Conservation (phyloP, 2,797 vertebrate genomes). For the Pachyuromys duprasi region DNA sequence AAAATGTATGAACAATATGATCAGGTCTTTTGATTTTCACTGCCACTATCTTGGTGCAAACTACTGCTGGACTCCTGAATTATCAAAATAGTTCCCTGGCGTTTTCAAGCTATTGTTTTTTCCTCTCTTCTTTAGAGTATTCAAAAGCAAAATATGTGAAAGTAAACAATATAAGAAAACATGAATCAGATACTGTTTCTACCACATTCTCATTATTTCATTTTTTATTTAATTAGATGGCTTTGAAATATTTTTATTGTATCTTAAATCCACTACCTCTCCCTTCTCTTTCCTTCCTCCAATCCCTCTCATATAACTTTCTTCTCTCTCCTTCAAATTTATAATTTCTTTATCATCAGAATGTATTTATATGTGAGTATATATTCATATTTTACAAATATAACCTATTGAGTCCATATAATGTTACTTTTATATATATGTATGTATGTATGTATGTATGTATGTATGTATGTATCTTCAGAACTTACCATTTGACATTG, state of each 20-base stretch:
- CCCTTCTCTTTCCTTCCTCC: neutral
- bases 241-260: neutral
- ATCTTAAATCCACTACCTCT: neutral
- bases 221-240: neutral
- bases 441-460: too few relatives aligned
- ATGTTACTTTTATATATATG: neutral
- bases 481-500: neutral
- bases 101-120: neutral
- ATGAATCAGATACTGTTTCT: neutral
- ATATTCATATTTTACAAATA: neutral
- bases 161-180: neutral
- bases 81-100: neutral
- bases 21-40: too few relatives aligned
- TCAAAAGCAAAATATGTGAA: neutral
- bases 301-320: neutral
- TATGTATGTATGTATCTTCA: neutral
- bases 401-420: neutral
- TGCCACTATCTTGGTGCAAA: neutral
- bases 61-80: neutral
- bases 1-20: neutral
- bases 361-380: neutral
- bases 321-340: neutral
- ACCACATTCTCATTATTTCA: neutral
- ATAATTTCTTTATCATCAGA: neutral
- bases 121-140: neutral